A percentile compares a stretch with the other conserved stretches of the same genome.
Conservation (phyloP, 2,797 vertebrate genomes). For the Decapterus maruadsi region DNA sequence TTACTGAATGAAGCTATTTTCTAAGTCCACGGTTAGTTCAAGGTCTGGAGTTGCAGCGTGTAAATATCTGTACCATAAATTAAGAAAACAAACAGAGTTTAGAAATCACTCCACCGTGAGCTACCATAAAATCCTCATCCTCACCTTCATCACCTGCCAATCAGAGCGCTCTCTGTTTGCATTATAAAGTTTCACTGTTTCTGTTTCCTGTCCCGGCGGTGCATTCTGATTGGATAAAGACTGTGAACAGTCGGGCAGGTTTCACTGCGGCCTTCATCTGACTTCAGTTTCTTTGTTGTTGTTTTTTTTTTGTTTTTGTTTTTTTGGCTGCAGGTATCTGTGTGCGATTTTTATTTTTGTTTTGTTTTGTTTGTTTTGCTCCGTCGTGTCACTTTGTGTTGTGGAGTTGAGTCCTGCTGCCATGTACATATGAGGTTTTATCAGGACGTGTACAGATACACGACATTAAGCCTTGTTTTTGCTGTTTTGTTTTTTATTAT, state of each 20-base stretch:
- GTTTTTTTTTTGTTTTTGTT: neutral
- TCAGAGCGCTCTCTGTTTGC: neutral
- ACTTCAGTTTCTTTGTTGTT: neutral
- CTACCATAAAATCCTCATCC: conserved; percentile 48
- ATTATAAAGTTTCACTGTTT: conserved; percentile 1
- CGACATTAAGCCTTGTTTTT: conserved; percentile 82
- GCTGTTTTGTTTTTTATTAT: conserved; percentile 66
- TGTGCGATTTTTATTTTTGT: neutral
- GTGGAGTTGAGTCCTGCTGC: conserved; percentile 41
- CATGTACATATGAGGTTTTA: conserved; percentile 51
- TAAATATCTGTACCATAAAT: conserved; percentile 92
- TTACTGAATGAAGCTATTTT: conserved; percentile 99
- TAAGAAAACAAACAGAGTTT: conserved; percentile 31
- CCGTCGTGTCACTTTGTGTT: conserved; percentile 3
- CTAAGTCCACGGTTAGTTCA: conserved; percentile 87
- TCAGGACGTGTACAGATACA: conserved; percentile 90
- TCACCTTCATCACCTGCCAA: conserved; percentile 52
- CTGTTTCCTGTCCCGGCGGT: conserved; percentile 6
- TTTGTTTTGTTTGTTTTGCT: neutral
- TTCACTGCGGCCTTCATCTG: conserved; percentile 42
- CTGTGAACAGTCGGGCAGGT: conserved; percentile 36
- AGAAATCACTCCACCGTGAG: conserved; percentile 86
- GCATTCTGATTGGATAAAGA: conserved; percentile 45
- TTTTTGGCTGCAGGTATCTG: conserved; percentile 46
- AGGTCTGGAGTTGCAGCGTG: conserved; percentile 80